Evolutionary conservation across 2,888 invertebrate genomes (phyloP), one percentile per base, ranked within the genome.

Genomic region (Axea sp.): DNA sequence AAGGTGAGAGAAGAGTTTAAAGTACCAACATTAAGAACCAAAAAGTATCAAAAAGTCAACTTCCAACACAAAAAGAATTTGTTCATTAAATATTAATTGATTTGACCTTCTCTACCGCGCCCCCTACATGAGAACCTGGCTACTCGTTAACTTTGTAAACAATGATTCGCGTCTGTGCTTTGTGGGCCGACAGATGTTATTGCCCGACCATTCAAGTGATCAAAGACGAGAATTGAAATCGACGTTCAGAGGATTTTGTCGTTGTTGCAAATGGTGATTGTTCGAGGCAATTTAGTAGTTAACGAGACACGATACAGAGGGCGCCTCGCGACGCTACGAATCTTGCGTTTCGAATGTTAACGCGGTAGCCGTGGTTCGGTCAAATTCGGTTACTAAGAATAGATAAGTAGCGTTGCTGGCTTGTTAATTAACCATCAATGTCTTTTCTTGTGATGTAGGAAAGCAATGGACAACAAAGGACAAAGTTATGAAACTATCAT

Each of bases 401-500:
- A n/a, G n/a, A n/a, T n/a, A n/a, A n/a, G n/a, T n/a, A n/a, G n/a
- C n/a, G n/a, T n/a, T n/a, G n/a, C n/a, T 30, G 15, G 45, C 12
- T 12, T 9, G 14, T 47, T 26, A 3, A 64, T 59, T 73, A 72
- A 72, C 31, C 5, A 9, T 73, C 53, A 69, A 26, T 67, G 33
- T 75, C 59, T 60, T 75, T 14, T 77, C 65, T 65, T 77, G 8
- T 85, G 84, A 83, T 86, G 82, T 90, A 94, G 94, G 91, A 93
- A 93, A 90, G 92, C 93, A 77, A 90, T 92, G 90, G 94, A 94
- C 89, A 92, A 92, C 91, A 92, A 92, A 88, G 93, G 92, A 84
- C 92, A 93, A 88, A 91, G 90, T 85, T 95, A 92, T 90, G 94
- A 95, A 89, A 92, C 92, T 81, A 92, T 95, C 87, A 90, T 96